phyloP scores from a whole-genome alignment of 2,797 vertebrate species.

The Sorex maritimensis region DNA sequence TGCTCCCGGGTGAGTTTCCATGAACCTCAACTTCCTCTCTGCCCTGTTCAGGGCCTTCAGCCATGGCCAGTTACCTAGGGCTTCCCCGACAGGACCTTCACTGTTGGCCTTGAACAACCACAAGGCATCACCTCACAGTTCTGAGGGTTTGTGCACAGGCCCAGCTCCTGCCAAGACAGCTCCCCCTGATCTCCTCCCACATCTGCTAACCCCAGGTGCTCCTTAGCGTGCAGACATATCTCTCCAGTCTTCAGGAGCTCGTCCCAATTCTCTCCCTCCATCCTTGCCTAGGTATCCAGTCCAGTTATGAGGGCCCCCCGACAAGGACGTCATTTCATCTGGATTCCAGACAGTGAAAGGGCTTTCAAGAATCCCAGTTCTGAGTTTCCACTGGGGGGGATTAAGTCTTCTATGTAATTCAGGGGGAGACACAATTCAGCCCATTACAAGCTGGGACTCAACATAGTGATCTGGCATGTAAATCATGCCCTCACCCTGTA shows the following conservation, averaged over 20 bases:
- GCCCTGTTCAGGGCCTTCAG: not conserved
- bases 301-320: not conserved
- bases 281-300: not conserved
- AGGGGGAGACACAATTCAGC: not conserved
- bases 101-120: not conserved
- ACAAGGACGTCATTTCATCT: conserved; percentile 15
- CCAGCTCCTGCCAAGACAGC: not conserved
- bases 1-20: conserved; percentile 3
- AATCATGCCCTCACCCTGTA: not conserved
- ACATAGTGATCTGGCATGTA: not conserved
- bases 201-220: not conserved
- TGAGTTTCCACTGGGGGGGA: not conserved
- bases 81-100: not conserved
- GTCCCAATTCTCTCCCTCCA: not conserved
- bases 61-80: not conserved
- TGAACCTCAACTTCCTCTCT: not conserved
- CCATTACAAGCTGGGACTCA: not conserved
- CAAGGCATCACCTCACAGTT: not conserved
- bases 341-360: not conserved
- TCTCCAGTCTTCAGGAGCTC: not conserved
- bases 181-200: not conserved
- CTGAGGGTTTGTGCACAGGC: not conserved
- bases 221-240: not conserved
- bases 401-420: not conserved
- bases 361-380: not conserved